Conservation (phyloP, 2,888 invertebrate genomes). For the Plagodis pulveraria region DNA sequence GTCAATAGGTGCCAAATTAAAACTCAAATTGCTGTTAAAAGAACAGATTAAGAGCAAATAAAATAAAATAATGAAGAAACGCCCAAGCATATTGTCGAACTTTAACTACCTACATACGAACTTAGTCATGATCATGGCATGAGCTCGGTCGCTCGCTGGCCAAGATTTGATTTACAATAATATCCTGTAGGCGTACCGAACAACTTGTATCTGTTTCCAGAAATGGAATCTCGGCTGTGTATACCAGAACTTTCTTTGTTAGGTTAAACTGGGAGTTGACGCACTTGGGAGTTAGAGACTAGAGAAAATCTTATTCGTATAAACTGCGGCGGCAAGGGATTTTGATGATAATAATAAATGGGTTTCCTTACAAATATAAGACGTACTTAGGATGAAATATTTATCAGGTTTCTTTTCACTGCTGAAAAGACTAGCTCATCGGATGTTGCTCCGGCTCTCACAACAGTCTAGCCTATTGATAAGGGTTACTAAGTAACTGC, state of each 20-base stretch:
- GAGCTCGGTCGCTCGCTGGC: slow-evolving; percentile 45
- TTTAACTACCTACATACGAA: slow-evolving; percentile 35
- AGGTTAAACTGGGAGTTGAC: slow-evolving; percentile 40
- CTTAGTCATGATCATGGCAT: slow-evolving; percentile 58
- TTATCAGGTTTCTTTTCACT: too few relatives aligned
- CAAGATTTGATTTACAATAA: slow-evolving; percentile 67
- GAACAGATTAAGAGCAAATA: not conserved
- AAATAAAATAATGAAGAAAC: not conserved
- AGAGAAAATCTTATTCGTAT: not conserved
- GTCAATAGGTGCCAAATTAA: too few relatives aligned
- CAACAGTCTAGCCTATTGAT: too few relatives aligned
- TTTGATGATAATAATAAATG: too few relatives aligned
- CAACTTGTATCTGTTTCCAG: slow-evolving; percentile 63
- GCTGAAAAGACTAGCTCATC: too few relatives aligned
- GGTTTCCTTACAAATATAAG: too few relatives aligned
- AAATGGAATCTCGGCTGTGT: slow-evolving; percentile 64
- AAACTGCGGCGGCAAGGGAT: too few relatives aligned
- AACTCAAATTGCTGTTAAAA: not conserved
- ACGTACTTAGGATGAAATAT: too few relatives aligned
- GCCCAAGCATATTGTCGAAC: slow-evolving; percentile 3
- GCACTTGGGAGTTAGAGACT: slow-evolving; percentile 32
- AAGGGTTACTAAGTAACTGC: too few relatives aligned
- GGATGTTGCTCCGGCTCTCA: too few relatives aligned
- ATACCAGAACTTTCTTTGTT: slow-evolving; percentile 64
- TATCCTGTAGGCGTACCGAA: slow-evolving; percentile 65